These are phyloP conservation scores for Tiaroga cobitis DNA, from an alignment of 2,797 vertebrate genomes.

Conservation along the genomic window DNA sequence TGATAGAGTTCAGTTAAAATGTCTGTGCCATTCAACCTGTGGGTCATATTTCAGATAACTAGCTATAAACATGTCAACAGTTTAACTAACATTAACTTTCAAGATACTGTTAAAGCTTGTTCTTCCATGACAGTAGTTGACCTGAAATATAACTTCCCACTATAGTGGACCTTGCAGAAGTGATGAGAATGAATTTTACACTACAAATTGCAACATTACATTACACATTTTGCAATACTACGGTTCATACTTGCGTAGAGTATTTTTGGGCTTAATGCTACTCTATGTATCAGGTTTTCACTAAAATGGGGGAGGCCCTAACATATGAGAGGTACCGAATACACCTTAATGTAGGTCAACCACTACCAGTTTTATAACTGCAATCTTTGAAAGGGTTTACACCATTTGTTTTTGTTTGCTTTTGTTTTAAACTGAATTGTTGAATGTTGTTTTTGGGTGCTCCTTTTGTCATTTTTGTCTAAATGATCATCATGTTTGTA, in stretches of 20 bases:
- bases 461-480: conserved; percentile 40
- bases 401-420: conserved; percentile 30
- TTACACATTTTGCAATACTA: neutral
- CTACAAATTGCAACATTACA: neutral
- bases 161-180: neutral
- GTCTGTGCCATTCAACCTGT: neutral
- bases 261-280: conserved; percentile 24
- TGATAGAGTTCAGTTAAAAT: conserved; percentile 1
- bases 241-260: neutral
- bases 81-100: neutral
- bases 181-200: neutral
- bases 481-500: conserved; percentile 46
- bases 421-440: conserved; percentile 12
- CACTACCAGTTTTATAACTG: conserved; percentile 50
- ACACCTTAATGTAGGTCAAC: conserved; percentile 47
- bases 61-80: neutral
- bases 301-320: conserved; percentile 35
- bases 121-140: neutral
- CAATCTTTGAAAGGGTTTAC: conserved; percentile 52
- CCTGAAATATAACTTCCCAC: neutral
- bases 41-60: neutral
- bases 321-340: conserved; percentile 25
- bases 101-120: neutral
- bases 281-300: conserved; percentile 42
- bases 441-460: conserved; percentile 24